A percentile compares a stretch with the other conserved stretches of the same genome.
These are phyloP conservation scores for Mastigias papua DNA, from an alignment of 30 jellyfish, hydroid and myxozoan species.

Conservation along the genomic window DNA sequence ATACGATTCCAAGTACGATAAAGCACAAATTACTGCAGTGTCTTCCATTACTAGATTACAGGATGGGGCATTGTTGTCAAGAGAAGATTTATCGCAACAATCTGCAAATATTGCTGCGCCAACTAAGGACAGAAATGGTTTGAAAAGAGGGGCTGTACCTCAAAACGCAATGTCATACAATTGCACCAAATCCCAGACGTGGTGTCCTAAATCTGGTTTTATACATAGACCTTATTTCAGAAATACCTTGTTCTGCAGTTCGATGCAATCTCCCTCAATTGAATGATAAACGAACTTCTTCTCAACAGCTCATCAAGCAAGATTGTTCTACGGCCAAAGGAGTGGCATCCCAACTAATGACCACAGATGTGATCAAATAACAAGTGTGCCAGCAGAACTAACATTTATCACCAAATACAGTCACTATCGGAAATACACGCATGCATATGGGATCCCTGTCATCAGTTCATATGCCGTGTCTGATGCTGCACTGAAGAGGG, in stretches of 20 bases:
- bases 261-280: background rate
- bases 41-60: background rate
- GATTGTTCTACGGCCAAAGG: slow-evolving; percentile 28
- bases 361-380: slow-evolving; percentile 66
- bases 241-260: background rate
- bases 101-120: background rate
- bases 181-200: no score
- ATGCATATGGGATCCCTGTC: slow-evolving; percentile 85
- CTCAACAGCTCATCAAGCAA: background rate
- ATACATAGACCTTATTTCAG: no score
- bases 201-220: no score
- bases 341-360: slow-evolving; percentile 69
- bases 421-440: slow-evolving; percentile 75
- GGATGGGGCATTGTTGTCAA: background rate
- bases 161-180: no score
- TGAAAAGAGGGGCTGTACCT: no score
- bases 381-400: slow-evolving; percentile 69
- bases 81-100: background rate
- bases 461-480: slow-evolving; percentile 72
- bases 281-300: background rate
- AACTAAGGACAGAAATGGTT: no score
- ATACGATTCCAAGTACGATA: background rate
- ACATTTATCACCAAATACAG: slow-evolving; percentile 72
- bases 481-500: slow-evolving; percentile 79
- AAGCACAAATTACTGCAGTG: background rate